Percentiles rank a stretch among this genome's conserved stretches.
phyloP scores from a whole-genome alignment of 2,888 invertebrate genomes.

The Dendrolimus houi region DNA sequence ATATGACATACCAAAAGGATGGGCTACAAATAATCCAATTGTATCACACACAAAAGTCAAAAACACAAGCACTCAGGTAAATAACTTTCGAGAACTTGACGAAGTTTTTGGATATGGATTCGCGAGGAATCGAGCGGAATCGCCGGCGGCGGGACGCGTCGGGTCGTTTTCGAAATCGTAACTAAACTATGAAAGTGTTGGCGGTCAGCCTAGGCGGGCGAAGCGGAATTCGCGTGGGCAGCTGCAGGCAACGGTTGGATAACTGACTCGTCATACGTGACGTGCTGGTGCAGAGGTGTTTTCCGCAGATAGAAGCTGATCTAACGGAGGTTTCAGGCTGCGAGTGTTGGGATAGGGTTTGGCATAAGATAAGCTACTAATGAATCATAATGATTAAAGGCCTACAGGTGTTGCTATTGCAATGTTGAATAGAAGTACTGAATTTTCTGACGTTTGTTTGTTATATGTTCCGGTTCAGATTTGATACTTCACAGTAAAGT shows the following conservation, averaged over 20 bases:
- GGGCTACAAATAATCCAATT: conserved; percentile 49
- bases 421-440: background rate
- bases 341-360: conserved; percentile 26
- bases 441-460: too few relatives aligned
- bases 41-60: conserved; percentile 40
- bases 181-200: conserved; percentile 75
- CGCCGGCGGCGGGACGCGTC: conserved; percentile 76
- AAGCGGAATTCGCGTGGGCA: conserved; percentile 63
- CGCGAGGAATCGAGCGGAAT: conserved; percentile 59
- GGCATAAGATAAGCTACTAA: background rate
- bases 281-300: conserved; percentile 71
- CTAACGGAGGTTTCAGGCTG: conserved; percentile 27
- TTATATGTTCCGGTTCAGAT: background rate
- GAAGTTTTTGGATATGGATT: conserved; percentile 56
- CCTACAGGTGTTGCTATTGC: background rate
- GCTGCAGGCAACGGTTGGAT: conserved; percentile 60
- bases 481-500: background rate
- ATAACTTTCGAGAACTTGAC: conserved; percentile 54
- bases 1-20: conserved; percentile 35
- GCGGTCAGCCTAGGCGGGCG: conserved; percentile 65
- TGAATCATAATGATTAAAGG: background rate
- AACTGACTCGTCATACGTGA: conserved; percentile 57
- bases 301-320: conserved; percentile 67
- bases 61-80: conserved; percentile 45
- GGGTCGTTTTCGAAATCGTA: conserved; percentile 77